A percentile compares a stretch with the other conserved stretches of the same genome.
Conservation (phyloP, 2,888 invertebrate genomes). For the Drosophila limbata region DNA sequence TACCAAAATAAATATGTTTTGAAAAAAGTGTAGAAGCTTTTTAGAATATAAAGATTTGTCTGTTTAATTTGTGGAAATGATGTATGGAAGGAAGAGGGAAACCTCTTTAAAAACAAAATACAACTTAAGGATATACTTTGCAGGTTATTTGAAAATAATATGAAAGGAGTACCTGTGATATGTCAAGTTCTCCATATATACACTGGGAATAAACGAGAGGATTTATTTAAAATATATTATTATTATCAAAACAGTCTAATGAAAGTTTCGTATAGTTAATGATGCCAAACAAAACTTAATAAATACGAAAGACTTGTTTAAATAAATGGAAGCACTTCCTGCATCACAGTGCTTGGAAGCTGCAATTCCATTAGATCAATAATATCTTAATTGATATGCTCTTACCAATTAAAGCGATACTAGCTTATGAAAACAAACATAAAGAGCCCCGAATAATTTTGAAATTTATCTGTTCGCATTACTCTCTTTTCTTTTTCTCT, state of each 20-base stretch:
- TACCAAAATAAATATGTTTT: neutral
- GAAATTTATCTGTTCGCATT: conserved; percentile 5
- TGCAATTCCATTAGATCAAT: conserved; percentile 6
- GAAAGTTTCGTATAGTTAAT: neutral
- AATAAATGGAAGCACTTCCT: neutral
- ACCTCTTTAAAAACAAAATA: too few species aligned
- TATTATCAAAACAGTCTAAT: neutral
- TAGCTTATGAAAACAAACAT: conserved; percentile 35
- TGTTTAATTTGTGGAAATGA: neutral
- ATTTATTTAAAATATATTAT: neutral
- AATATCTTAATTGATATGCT: conserved; percentile 30
- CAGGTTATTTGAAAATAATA: too few species aligned
- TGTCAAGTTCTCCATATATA: too few species aligned
- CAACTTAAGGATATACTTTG: too few species aligned
- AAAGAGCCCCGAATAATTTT: conserved; percentile 23
- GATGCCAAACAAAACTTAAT: neutral
- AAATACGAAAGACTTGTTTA: conserved; percentile 12
- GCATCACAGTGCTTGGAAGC: neutral
- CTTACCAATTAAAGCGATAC: conserved; percentile 16
- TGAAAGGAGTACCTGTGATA: too few species aligned
- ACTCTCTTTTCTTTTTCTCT: neutral
- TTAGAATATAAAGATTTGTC: neutral
- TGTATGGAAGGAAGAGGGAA: too few species aligned
- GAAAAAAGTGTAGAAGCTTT: neutral
- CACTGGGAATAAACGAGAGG: neutral